These are phyloP conservation scores for Zelleria hepariella DNA, from an alignment of 2,888 invertebrate species.

Conservation along the genomic window DNA sequence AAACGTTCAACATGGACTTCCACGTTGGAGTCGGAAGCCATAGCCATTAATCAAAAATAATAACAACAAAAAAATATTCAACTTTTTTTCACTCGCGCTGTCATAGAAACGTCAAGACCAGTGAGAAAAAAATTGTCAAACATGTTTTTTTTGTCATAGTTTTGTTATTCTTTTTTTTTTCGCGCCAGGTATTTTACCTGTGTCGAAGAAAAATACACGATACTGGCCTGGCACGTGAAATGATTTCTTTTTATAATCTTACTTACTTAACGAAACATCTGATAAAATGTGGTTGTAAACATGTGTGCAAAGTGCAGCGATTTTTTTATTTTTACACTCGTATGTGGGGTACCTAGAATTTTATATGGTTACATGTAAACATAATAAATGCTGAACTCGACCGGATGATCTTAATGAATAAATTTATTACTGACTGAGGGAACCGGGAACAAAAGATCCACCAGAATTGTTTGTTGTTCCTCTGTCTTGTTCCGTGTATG, in stretches of 20 bases:
- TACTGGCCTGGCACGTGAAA: no score
- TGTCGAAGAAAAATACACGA: no score
- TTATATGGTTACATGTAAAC: no score
- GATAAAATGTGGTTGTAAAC: background rate
- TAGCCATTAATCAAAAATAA: background rate
- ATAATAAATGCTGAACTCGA: no score
- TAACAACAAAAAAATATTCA: background rate
- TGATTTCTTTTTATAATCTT: no score
- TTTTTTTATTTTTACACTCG: no score
- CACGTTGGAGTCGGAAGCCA: background rate
- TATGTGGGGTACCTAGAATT: no score
- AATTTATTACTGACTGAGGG: no score
- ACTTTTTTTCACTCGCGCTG: background rate
- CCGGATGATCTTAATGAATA: no score
- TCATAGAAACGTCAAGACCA: background rate
- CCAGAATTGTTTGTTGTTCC: background rate
- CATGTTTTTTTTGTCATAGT: background rate
- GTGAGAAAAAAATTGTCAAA: background rate
- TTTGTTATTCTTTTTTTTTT: background rate
- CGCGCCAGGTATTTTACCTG: no score
- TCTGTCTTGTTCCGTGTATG: conserved; percentile 41
- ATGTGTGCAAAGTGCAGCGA: no score
- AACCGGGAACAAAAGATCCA: background rate
- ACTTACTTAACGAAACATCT: background rate
- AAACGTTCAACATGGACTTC: conserved; percentile 30